Conservation (phyloP, 2,113 vertebrate species). For the Tragelaphus scriptus region DNA sequence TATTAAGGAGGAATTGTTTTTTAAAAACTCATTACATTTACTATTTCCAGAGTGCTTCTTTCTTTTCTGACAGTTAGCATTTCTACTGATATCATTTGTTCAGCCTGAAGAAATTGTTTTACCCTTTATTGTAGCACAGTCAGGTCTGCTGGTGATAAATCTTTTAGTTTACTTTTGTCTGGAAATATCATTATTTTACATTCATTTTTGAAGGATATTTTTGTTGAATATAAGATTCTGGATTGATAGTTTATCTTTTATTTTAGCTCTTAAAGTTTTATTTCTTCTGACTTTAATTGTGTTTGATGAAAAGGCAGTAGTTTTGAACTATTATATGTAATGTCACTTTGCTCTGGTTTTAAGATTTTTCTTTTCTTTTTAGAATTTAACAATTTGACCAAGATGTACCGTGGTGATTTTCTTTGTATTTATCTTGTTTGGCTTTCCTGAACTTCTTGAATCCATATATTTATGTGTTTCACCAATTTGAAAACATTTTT, state of each 20-base stretch:
- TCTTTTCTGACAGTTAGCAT: not conserved
- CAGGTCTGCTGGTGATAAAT: not conserved
- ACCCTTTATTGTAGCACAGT: not conserved
- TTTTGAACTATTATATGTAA: not conserved
- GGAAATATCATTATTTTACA: not conserved
- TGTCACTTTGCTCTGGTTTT: not conserved
- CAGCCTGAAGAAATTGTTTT: not conserved
- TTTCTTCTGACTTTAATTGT: not conserved
- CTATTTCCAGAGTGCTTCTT: not conserved
- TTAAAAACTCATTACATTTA: not conserved
- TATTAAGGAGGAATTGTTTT: not conserved
- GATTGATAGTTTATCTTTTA: not conserved
- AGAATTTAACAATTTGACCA: not conserved
- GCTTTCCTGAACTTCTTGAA: not conserved
- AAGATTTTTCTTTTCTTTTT: not conserved
- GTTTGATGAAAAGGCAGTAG: not conserved
- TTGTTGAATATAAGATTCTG: not conserved
- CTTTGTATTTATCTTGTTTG: not conserved
- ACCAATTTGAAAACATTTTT: not conserved
- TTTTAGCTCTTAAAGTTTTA: not conserved
- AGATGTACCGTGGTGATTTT: not conserved
- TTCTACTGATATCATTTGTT: not conserved
- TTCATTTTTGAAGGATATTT: not conserved
- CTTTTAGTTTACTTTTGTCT: not conserved
- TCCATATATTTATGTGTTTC: not conserved